These are phyloP conservation scores for Misgurnus mizolepis DNA, from an alignment of 2,113 vertebrate species.

Conservation along the genomic window DNA sequence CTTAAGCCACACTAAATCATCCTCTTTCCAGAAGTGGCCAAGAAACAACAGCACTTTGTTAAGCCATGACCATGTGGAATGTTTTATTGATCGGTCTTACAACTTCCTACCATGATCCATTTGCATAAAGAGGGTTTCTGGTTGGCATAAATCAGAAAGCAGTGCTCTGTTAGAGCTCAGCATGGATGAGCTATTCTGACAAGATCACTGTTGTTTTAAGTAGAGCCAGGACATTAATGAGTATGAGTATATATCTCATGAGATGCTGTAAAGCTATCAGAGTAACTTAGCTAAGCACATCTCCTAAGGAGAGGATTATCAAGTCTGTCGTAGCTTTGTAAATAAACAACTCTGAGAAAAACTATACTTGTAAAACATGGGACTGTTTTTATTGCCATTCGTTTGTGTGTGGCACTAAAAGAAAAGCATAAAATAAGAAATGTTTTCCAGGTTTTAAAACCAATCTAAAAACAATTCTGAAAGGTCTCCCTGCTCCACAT, in stretches of 20 bases:
- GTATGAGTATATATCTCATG: conserved; percentile 21
- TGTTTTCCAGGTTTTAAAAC: too few relatives aligned
- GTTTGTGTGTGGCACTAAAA: too few relatives aligned
- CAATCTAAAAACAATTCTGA: too few relatives aligned
- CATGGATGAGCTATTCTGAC: conserved; percentile 24
- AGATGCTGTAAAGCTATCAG: conserved; percentile 13
- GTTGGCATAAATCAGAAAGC: conserved; percentile 64
- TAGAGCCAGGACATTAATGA: conserved; percentile 25
- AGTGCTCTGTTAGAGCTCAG: conserved; percentile 2
- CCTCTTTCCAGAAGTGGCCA: conserved; percentile 22
- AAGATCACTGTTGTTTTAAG: conserved; percentile 36
- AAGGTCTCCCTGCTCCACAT: too few relatives aligned
- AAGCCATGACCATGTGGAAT: conserved; percentile 71
- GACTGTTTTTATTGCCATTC: too few relatives aligned
- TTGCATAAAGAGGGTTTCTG: conserved; percentile 73
- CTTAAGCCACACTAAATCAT: conserved; percentile 61
- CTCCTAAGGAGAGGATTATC: background rate
- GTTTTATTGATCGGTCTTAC: conserved; percentile 71
- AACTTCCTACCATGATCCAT: conserved; percentile 69
- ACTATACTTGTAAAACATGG: too few relatives aligned
- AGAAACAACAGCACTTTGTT: conserved; percentile 56
- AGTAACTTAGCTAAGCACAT: conserved; percentile 19
- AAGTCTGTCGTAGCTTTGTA: background rate
- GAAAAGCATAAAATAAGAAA: too few relatives aligned
- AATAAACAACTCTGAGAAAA: background rate